Base-by-base conservation (phyloP, 1,140 invertebrate species). In the Charaxes varanes region DNA sequence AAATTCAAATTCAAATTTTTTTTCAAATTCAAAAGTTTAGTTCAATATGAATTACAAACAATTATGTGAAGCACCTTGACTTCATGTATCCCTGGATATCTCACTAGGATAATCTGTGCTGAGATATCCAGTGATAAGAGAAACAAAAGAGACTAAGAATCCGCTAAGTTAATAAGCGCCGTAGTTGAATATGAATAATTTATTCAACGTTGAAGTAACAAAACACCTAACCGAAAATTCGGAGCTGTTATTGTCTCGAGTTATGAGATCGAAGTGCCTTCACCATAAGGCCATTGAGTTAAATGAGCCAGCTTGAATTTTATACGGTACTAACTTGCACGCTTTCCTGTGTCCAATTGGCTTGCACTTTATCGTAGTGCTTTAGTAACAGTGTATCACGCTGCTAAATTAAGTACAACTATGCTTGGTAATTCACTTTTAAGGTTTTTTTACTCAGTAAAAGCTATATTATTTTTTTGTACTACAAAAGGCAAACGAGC, bases 291-390 rank as follows among this genome's bases (percentile, higher is more conserved):
- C 46, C 62, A 72, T 72, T 62, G 68, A 70, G 45, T 65, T 27
- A 69, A 70, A 66, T 65, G 55, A 54, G 28, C 49, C 45, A 52
- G 50, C 54, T 60, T 56, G 38, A 74, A 66, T 69, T 77, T 73
- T 68, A 72, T 71, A 50, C 40, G 59, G 57, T 51, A 45, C 62
- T 80, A 67, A 65, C 46, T 59, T 40, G 63, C 65, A 63, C 68
- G 63, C 64, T 61, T 49, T 40, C 36, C 15, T n/a, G 32, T 35
- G 19, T 28, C n/a, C n/a, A n/a, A n/a, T n/a, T n/a, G n/a, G n/a
- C n/a, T n/a, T n/a, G n/a, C n/a, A n/a, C n/a, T n/a, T n/a, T n/a
- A 7, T 13, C 12, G 12, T 12, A 22, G 19, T 22, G 18, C 10
- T 22, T 22, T 12, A 11, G n/a, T 35, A n/a, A 33, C 8, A 33